A percentile compares a stretch with the other conserved stretches of the same genome.
These are phyloP conservation scores for Dipodomys merriami DNA, from an alignment of 2,113 vertebrate genomes.

Conservation along the genomic window DNA sequence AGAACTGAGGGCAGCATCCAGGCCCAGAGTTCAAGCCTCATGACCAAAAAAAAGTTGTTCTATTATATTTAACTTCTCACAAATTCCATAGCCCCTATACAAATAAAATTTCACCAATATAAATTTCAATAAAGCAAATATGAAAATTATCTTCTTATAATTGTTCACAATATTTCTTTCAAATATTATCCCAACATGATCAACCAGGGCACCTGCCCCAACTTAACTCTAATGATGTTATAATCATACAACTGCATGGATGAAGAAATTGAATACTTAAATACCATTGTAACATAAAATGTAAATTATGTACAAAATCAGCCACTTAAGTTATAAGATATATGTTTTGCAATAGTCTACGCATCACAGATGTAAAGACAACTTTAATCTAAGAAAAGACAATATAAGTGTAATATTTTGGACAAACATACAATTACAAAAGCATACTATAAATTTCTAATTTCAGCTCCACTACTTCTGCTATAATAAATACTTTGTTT, in stretches of 20 bases:
- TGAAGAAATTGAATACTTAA: background rate
- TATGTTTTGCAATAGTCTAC: background rate
- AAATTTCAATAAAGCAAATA: conserved; percentile 1
- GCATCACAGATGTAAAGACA: background rate
- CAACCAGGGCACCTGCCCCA: background rate
- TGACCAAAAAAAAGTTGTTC: background rate
- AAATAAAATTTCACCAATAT: too few relatives aligned
- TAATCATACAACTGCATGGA: background rate
- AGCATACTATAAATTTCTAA: background rate
- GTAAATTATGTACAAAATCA: background rate
- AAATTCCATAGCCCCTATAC: background rate
- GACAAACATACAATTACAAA: background rate
- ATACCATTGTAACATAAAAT: background rate
- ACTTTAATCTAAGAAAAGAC: background rate
- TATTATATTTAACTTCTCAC: background rate
- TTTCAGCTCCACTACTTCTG: conserved; percentile 28
- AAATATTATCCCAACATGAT: background rate
- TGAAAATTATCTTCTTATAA: background rate
- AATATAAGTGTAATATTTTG: background rate
- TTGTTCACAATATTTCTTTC: background rate
- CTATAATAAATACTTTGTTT: background rate
- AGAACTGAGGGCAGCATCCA: too few relatives aligned
- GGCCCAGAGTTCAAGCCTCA: too few relatives aligned
- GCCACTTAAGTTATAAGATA: background rate
- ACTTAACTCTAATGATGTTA: background rate